A percentile compares a stretch with the other conserved stretches of the same genome.
phyloP scores from a whole-genome alignment of 2,797 vertebrate species.

The Phataginus tricuspis region DNA sequence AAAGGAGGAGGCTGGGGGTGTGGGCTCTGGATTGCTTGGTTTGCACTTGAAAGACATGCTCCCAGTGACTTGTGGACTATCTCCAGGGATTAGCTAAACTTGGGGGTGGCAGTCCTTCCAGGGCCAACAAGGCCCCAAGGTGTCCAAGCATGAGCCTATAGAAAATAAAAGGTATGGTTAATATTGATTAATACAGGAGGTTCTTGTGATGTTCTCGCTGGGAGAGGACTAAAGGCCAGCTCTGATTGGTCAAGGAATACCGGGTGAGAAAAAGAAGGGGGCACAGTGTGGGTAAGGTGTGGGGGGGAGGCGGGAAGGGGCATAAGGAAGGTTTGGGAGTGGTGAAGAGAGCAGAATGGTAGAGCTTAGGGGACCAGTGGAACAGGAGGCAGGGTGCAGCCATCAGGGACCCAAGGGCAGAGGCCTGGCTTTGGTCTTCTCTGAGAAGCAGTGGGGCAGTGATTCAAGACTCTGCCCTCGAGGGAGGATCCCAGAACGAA shows the following conservation, averaged over 20 bases:
- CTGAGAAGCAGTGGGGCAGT: background rate
- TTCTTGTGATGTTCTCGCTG: background rate
- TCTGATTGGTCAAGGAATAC: background rate
- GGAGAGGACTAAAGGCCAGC: background rate
- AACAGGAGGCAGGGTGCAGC: background rate
- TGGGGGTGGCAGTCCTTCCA: background rate
- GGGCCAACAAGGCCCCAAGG: background rate
- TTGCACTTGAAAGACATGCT: background rate
- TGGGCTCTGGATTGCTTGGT: background rate
- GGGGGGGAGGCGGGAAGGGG: too few species aligned
- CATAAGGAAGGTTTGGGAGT: background rate
- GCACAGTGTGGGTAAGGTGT: background rate
- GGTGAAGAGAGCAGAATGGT: background rate
- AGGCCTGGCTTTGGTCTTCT: background rate
- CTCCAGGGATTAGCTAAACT: background rate
- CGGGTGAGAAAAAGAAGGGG: background rate
- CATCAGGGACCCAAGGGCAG: background rate
- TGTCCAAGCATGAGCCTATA: background rate
- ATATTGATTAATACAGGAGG: background rate
- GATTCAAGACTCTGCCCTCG: background rate
- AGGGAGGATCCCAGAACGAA: background rate
- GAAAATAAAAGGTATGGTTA: background rate
- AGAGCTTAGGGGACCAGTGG: background rate
- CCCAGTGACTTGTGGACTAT: accelerated
- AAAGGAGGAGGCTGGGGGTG: background rate